A percentile compares a stretch with the other conserved stretches of the same genome.
Conservation (phyloP, 2,888 invertebrate species). For the Diarsia dahlii region DNA sequence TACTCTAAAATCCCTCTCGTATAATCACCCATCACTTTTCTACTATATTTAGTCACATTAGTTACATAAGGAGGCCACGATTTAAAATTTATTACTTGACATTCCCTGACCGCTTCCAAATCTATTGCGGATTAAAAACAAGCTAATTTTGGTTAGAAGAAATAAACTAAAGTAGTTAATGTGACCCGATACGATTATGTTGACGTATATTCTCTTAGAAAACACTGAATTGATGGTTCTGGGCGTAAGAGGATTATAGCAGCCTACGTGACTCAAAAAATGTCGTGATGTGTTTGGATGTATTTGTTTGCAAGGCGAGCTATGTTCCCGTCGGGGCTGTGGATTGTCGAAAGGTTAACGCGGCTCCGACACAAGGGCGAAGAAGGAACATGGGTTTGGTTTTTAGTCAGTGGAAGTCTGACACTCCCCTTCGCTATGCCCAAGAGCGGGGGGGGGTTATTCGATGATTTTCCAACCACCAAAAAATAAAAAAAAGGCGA, state of each 20-base stretch:
- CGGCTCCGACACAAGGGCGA: too few relatives aligned
- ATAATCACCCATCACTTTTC: slow-evolving; percentile 21
- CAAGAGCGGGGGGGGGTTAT: too few relatives aligned
- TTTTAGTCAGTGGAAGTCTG: too few relatives aligned
- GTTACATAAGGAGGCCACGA: slow-evolving; percentile 51
- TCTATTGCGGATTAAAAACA: slow-evolving; percentile 40
- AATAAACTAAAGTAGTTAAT: slow-evolving; percentile 44
- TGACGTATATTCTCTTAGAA: slow-evolving; percentile 14
- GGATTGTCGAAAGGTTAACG: too few relatives aligned
- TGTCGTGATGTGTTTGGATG: background rate
- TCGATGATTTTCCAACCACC: too few relatives aligned
- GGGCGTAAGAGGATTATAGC: background rate
- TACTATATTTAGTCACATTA: slow-evolving; percentile 33
- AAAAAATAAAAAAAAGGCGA: too few relatives aligned
- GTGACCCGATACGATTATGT: background rate
- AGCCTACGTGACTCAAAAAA: background rate
- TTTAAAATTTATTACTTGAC: slow-evolving; percentile 49
- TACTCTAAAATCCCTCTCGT: too few relatives aligned
- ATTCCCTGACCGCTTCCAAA: too few relatives aligned
- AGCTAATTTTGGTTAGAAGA: slow-evolving; percentile 29
- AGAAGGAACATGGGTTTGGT: too few relatives aligned
- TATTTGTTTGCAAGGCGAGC: too few relatives aligned
- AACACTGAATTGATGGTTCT: background rate
- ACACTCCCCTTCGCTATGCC: too few relatives aligned
- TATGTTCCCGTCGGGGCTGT: too few relatives aligned